These are phyloP conservation scores for Phengaris alcon DNA, from an alignment of 2,888 invertebrate species.

Conservation along the genomic window DNA sequence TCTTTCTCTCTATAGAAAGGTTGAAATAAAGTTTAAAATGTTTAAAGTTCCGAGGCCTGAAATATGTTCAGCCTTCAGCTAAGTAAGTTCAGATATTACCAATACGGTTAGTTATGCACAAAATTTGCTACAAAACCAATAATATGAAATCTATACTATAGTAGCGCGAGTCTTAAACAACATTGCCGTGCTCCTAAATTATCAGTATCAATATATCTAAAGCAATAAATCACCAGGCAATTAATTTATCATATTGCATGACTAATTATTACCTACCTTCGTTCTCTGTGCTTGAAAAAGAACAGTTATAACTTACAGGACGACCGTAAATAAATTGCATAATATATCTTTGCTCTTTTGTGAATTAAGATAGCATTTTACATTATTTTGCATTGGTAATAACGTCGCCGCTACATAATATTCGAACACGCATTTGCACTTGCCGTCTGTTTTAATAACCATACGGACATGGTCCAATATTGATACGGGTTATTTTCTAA, in stretches of 20 bases:
- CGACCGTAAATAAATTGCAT: not conserved
- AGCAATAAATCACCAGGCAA: conserved; percentile 19
- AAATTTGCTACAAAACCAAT: not conserved
- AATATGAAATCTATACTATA: not conserved
- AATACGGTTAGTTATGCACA: not conserved
- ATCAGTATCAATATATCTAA: conserved; percentile 4
- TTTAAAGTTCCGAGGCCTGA: not conserved
- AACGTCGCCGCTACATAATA: too few species aligned
- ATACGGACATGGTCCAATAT: too few species aligned
- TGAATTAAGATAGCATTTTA: not conserved
- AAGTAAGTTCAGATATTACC: not conserved
- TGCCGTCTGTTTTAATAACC: too few species aligned
- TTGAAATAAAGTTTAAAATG: not conserved
- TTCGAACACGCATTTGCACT: not conserved
- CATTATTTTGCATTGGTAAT: not conserved
- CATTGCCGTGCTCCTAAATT: conserved; percentile 6
- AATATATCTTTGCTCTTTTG: too few species aligned
- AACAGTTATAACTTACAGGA: not conserved
- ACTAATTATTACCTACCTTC: conserved; percentile 13
- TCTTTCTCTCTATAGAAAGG: too few species aligned
- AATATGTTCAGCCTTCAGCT: not conserved
- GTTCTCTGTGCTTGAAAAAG: not conserved
- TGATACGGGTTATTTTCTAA: too few species aligned
- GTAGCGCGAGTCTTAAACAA: not conserved
- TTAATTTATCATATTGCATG: conserved; percentile 26